Base-by-base conservation (phyloP, 2,797 vertebrate genomes). In the Philypnodon macrostomus region DNA sequence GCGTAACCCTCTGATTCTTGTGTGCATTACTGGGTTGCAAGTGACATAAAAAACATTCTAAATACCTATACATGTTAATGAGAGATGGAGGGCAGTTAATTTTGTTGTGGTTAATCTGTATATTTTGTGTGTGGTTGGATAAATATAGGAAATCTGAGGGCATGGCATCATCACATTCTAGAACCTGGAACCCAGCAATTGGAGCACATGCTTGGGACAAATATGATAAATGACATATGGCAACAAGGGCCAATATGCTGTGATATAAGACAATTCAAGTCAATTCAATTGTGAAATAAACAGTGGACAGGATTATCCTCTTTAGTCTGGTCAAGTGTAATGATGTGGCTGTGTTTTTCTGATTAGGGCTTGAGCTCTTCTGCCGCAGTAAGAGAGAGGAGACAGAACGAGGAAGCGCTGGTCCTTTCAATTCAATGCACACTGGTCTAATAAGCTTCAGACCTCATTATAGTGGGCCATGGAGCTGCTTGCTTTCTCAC, bases 331-430 rank as follows among this genome's bases (percentile, higher is more conserved):
- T 82, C 55, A 72, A 85, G 83, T 85, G 83, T 77, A 82, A 86
- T 85, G 84, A 87, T 86, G 78, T 80, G 81, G 63, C 73, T 84
- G 70, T 79, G 63, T 75, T 80, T 86, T 79, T 62, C 68, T 67
- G 79, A 89, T 87, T 79, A 79, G 77, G 51, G 38, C 49, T 36
- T 31, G 14, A 73, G 76, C 53, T 53, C 54, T 53, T 67, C 59
- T n/a, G n/a, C n/a, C n/a, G 69, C 50, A 48, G 63, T 65, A 64
- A 47, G 59, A 65, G 59, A 65, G 63, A 54, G 60, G 57, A 66
- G 50, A 63, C 77, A 50, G 47, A 63, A 53, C 50, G 18, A 41
- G 53, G 59, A 67, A 45, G 27, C 47, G 48, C 21, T 18, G 70
- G 63, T 44, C 64, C 75, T 77, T 77, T 85, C 77, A 79, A 60